Evolutionary conservation across 53 echinoderm and acorn worm genomes (phyloP).

Genomic region (Paelopatides confundens): DNA sequence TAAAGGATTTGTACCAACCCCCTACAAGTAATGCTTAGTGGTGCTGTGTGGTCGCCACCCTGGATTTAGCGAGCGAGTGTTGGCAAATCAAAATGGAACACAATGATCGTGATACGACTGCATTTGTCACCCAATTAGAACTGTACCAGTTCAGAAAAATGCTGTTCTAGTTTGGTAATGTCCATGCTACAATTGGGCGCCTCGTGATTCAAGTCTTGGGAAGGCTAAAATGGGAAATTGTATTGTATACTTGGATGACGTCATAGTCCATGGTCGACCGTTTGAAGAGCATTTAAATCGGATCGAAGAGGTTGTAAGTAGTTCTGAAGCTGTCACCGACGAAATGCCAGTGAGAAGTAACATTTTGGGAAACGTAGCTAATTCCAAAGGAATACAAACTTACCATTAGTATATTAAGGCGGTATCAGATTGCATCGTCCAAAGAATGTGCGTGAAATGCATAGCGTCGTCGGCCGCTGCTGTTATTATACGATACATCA

Average conservation of each 20-base stretch:
- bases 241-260: slow-evolving; percentile 17
- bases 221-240: slow-evolving; percentile 2
- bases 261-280: neutral
- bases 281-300: slow-evolving; percentile 27
- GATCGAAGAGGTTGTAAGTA: slow-evolving; percentile 26
- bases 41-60: slow-evolving; percentile 3
- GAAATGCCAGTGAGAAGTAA: slow-evolving; percentile 11
- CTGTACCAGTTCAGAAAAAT: slow-evolving; percentile 9
- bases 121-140: slow-evolving; percentile 6
- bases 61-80: slow-evolving; percentile 9
- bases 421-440: neutral
- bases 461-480: slow-evolving; percentile 1
- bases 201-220: neutral
- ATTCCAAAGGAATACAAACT: neutral
- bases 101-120: neutral
- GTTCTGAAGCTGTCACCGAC: neutral
- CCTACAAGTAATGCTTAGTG: neutral
- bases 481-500: slow-evolving; percentile 9
- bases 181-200: neutral
- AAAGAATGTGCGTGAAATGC: neutral
- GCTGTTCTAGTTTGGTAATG: neutral
- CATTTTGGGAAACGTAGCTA: slow-evolving; percentile 2
- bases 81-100: slow-evolving; percentile 22
- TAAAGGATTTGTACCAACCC: slow-evolving; percentile 13
- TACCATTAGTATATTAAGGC: neutral